A percentile compares a stretch with the other conserved stretches of the same genome.
Evolutionary conservation across 2,888 invertebrate species (phyloP).

Genomic region (Archips crataeganus): DNA sequence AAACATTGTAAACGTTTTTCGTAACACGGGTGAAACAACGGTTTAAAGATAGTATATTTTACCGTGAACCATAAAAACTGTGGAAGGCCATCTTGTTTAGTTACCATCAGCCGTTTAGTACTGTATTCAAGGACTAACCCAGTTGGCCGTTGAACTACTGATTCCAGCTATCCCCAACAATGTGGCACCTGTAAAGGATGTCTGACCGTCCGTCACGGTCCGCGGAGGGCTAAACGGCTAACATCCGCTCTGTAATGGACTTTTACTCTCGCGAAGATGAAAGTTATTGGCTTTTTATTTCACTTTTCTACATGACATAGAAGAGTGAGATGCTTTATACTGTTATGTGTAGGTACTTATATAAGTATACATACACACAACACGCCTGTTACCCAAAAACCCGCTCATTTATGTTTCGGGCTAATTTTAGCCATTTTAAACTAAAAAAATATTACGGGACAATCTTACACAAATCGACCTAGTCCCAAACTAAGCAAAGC

Average conservation of each 20-base stretch:
- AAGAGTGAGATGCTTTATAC: background rate
- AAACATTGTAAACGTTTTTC: no score
- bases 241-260: slow-evolving; percentile 40
- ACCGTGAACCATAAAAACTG: background rate
- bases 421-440: no score
- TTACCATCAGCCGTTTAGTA: background rate
- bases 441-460: no score
- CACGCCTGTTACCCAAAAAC: no score
- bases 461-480: no score
- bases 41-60: no score
- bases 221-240: slow-evolving; percentile 29
- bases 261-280: slow-evolving; percentile 43
- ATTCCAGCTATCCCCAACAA: slow-evolving; percentile 12
- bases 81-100: background rate
- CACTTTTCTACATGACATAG: background rate
- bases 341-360: background rate
- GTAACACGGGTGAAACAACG: no score
- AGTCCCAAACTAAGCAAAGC: no score
- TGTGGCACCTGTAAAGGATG: slow-evolving; percentile 31
- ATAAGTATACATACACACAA: no score
- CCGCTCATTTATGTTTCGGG: no score
- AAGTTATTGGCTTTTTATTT: slow-evolving; percentile 36
- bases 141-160: slow-evolving; percentile 29
- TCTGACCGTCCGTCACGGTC: slow-evolving; percentile 48
- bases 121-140: slow-evolving; percentile 25